Evolutionary conservation across 2,888 invertebrate genomes (phyloP), one percentile per base, ranked within the genome.

Genomic region (Lamellibrachia columna): DNA sequence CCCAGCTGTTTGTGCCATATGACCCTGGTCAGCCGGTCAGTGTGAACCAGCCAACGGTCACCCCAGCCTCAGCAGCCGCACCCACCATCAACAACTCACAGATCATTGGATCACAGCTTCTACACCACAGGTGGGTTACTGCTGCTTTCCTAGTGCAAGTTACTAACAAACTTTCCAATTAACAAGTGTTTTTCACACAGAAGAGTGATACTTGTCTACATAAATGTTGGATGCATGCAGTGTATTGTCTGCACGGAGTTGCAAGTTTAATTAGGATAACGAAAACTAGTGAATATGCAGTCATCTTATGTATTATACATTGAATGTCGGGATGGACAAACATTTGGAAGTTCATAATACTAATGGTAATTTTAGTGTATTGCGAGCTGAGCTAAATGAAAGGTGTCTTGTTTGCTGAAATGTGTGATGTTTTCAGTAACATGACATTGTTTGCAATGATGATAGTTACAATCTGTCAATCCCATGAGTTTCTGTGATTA

Each of bases 101-200:
- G 96, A 96, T 98, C 95, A 97, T 97, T 92, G 97, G 97, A 93
- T 97, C 97, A 0, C 97, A 97, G 93, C 97, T 98, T 94, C 97
- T 98, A 93, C 97, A 97, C 94, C 95, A 95, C 55, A 97, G 97
- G 95, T 97, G 97, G 55, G 93, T 75, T 22, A 75, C 15, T 60
- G 60, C 9, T 60, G 60, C 9, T 4, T 22, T 90, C 11, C 7
- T 53, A 28, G 11, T 11, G 22, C 11, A 91, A 92, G n/a, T 52
- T 40, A n/a, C n/a, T 9, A 28, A 8, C 52, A 91, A 92, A 91
- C 22, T 40, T n/a, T 11, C 40, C 11, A 40, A 1, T 22, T 60
- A 11, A 11, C 60, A 15, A 11, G 9, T 60, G 60, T 60, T 60
- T 60, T 22, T 60, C 22, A 15, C 60, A 8, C 11, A 60, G 60